phyloP scores from a whole-genome alignment of 1,140 invertebrate species.

The Dendroctonus valens region DNA sequence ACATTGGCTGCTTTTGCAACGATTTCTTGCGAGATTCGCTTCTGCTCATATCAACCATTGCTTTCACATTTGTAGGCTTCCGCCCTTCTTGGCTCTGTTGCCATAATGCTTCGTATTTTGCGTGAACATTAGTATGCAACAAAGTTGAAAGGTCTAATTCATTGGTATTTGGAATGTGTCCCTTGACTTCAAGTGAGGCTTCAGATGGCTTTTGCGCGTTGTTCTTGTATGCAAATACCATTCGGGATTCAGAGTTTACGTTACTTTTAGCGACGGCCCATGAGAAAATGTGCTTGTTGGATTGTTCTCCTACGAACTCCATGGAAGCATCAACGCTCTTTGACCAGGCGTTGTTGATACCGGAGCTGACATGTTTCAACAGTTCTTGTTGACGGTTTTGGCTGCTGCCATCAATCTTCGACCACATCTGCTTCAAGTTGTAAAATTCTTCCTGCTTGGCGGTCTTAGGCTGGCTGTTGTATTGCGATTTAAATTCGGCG shows the following conservation, averaged over 20 bases:
- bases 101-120: constrained; percentile 52
- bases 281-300: constrained; percentile 52
- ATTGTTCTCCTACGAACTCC: constrained; percentile 53
- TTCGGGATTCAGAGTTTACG: constrained; percentile 55
- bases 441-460: constrained; percentile 6
- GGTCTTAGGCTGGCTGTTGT: constrained; percentile 19
- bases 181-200: constrained; percentile 49
- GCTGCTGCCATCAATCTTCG: constrained; percentile 6
- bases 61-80: constrained; percentile 46
- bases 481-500: constrained; percentile 15
- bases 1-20: constrained; percentile 38
- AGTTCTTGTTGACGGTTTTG: constrained; percentile 53
- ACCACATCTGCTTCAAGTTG: constrained; percentile 4
- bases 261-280: constrained; percentile 55
- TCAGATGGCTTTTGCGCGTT: constrained; percentile 47
- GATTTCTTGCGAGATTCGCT: constrained; percentile 54
- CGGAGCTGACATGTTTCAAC: constrained; percentile 51
- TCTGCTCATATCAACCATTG: constrained; percentile 52
- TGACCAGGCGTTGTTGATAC: constrained; percentile 53
- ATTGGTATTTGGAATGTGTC: constrained; percentile 51
- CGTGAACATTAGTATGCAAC: constrained; percentile 52
- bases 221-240: constrained; percentile 50
- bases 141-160: constrained; percentile 55
- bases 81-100: constrained; percentile 50
- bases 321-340: constrained; percentile 54